Evolutionary conservation across 2,888 invertebrate genomes (phyloP), one percentile per base, ranked within the genome.

Genomic region (Trichacis sp.): DNA sequence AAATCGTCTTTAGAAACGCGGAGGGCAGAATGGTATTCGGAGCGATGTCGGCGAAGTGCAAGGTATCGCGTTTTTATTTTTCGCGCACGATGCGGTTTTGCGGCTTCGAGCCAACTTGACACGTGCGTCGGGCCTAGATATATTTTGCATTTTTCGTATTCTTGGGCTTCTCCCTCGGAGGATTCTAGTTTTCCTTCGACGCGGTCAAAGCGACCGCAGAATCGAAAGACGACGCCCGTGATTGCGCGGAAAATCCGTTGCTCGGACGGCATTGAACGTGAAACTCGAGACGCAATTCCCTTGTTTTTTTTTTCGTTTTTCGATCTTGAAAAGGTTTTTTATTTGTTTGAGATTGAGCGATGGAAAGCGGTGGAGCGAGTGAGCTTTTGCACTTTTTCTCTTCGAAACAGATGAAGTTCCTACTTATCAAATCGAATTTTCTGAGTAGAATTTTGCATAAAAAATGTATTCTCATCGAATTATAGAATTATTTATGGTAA

Each of bases 121-220:
- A 59, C 64, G 68, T 68, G 58, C 54, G 68, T 64, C 56, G 43
- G 50, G 45, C 19, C 24, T 38, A 62, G 33, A 55, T 62, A 56
- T 47, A 58, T 64, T 58, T 62, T 56, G 43, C 47, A 30, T 36
- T 29, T 59, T 56, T 19, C 52, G 19, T 29, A 19, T 30, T 33
- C 45, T 50, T 20, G 8, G 1, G 56, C 52, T 60, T 55, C 55
- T 55, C 52, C 48, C 18, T 47, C 24, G n/a, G n/a, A 54, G 60
- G 47, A 59, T 64, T 59, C 60, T 64, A 55, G 55, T 68, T 61
- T 68, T 65, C 59, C 55, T 49, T 51, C 43, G 54, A 59, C 57
- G 68, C 64, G 64, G 55, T 58, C 58, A 52, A 54, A 29, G n/a
- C 20, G 49, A 69, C 68, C 68, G 56, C 68, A 68, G 49, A 49